Conservation (phyloP, 1,140 invertebrate genomes). For the Polyergus mexicanus region DNA sequence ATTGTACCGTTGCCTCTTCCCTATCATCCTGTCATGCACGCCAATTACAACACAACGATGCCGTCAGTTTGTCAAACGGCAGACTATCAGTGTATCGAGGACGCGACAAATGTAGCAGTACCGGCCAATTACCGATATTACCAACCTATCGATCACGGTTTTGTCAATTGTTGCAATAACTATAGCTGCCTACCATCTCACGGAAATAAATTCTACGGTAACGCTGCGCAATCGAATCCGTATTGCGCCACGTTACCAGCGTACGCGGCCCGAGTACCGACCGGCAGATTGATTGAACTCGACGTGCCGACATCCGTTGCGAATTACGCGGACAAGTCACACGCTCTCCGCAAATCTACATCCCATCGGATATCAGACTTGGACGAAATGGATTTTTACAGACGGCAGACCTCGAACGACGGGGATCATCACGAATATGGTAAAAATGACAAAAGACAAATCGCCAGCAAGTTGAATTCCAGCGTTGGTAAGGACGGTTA, state of each 20-base stretch:
- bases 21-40: constrained; percentile 68
- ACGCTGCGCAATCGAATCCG: constrained; percentile 61
- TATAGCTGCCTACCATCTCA: constrained; percentile 70
- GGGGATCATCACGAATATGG: constrained; percentile 71
- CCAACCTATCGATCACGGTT: constrained; percentile 64
- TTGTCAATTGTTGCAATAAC: constrained; percentile 66
- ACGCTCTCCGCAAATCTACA: constrained; percentile 66
- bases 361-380: constrained; percentile 67
- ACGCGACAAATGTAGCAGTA: constrained; percentile 61
- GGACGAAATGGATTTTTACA: constrained; percentile 78
- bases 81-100: constrained; percentile 74
- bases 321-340: constrained; percentile 73
- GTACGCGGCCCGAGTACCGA: constrained; percentile 86
- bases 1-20: constrained; percentile 35
- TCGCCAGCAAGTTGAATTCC: constrained; percentile 35
- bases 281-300: constrained; percentile 90
- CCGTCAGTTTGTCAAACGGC: constrained; percentile 64
- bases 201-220: constrained; percentile 69
- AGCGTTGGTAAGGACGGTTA: constrained; percentile 83
- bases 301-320: constrained; percentile 86
- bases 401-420: constrained; percentile 51
- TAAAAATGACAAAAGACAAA: constrained; percentile 70
- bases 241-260: constrained; percentile 66
- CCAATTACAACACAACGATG: constrained; percentile 77
- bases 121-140: constrained; percentile 65